phyloP scores from a whole-genome alignment of 2,113 vertebrate genomes.

The Microcebus jonahi region DNA sequence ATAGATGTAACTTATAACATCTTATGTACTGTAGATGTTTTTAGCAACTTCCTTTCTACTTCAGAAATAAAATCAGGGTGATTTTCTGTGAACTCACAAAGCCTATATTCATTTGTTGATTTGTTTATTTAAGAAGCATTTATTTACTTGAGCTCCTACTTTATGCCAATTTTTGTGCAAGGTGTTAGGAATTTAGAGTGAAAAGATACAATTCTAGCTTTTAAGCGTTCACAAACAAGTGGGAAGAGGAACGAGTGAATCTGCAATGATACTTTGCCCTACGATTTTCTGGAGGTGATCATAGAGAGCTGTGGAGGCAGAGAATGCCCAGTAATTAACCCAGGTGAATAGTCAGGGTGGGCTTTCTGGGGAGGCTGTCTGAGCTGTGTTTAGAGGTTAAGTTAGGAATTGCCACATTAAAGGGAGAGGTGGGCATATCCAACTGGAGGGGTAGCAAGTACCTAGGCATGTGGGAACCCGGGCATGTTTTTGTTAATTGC shows the following conservation, averaged over 20 bases:
- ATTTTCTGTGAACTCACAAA: background rate
- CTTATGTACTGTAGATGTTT: background rate
- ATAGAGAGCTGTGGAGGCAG: background rate
- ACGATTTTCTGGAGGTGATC: constrained; percentile 9
- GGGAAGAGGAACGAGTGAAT: background rate
- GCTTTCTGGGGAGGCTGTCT: background rate
- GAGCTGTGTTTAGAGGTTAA: background rate
- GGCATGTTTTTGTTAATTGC: background rate
- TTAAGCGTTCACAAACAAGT: background rate
- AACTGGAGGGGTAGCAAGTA: background rate
- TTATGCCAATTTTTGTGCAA: constrained; percentile 36
- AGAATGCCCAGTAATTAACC: background rate
- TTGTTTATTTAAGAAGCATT: constrained; percentile 36
- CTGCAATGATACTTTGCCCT: background rate
- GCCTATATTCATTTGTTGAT: background rate
- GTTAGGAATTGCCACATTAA: background rate
- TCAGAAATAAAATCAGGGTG: constrained; percentile 34
- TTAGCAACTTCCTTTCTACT: constrained; percentile 9
- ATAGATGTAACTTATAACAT: background rate
- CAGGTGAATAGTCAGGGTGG: background rate
- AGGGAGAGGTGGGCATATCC: background rate
- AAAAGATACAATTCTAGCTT: background rate
- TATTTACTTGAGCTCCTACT: background rate
- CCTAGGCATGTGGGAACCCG: background rate
- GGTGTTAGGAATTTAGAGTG: constrained; percentile 13